These are phyloP conservation scores for Mystacornis crossleyi DNA, from an alignment of 2,113 vertebrate genomes.

Conservation along the genomic window DNA sequence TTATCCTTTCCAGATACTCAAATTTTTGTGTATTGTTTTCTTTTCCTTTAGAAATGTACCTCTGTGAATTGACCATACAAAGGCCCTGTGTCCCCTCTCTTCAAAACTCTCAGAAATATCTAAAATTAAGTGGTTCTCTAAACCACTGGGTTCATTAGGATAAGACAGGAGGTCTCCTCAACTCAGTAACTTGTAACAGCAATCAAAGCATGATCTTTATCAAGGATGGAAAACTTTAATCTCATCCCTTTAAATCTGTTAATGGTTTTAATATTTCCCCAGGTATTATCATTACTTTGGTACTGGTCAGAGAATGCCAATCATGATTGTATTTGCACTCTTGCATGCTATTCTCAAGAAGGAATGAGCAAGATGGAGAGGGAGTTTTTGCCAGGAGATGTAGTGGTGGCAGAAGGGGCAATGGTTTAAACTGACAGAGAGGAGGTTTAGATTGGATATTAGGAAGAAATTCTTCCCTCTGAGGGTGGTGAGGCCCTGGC, in stretches of 20 bases:
- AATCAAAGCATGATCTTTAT: background rate
- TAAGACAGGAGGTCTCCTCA: background rate
- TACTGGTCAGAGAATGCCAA: background rate
- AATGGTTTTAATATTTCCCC: background rate
- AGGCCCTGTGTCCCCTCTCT: background rate
- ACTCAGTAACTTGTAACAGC: background rate
- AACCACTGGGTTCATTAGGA: background rate
- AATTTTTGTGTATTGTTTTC: background rate
- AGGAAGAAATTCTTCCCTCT: background rate
- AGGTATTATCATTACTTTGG: background rate
- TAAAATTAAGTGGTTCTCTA: background rate
- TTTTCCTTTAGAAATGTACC: background rate
- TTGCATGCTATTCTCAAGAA: background rate
- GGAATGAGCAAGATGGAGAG: background rate
- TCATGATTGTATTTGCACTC: background rate
- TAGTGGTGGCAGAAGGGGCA: background rate
- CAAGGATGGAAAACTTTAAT: background rate
- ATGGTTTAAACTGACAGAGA: background rate
- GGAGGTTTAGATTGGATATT: rapidly evolving
- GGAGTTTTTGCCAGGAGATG: background rate
- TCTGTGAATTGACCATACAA: background rate
- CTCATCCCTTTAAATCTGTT: background rate
- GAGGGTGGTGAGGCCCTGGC: background rate
- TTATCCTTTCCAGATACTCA: background rate
- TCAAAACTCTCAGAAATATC: background rate